These are phyloP conservation scores for Lutraria rhynchaena DNA, from an alignment of 1,140 invertebrate species.

Conservation along the genomic window DNA sequence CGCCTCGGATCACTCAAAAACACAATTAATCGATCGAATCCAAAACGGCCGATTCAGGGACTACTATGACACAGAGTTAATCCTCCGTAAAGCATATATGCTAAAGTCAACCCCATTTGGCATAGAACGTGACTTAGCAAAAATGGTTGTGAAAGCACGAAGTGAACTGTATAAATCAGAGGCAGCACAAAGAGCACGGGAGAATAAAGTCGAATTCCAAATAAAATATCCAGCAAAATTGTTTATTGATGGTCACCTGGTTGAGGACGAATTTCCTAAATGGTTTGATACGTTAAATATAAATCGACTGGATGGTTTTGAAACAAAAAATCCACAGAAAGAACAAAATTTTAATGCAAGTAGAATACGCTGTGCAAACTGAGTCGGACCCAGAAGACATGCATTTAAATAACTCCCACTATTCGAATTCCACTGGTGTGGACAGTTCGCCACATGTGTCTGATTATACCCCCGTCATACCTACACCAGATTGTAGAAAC, in stretches of 20 bases:
- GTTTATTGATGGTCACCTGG: constrained; percentile 20
- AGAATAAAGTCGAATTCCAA: constrained; percentile 12
- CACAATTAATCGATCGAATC: neutral
- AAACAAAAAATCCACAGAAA: neutral
- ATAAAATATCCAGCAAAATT: constrained; percentile 35
- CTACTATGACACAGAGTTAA: constrained; percentile 27
- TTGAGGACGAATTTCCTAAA: constrained; percentile 31
- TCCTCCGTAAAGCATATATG: constrained; percentile 18
- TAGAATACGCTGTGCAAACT: neutral
- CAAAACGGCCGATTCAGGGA: constrained; percentile 40
- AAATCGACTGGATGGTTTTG: neutral
- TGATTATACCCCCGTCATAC: neutral
- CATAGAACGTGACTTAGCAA: constrained; percentile 32
- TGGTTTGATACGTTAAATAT: constrained; percentile 18
- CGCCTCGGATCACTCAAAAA: neutral
- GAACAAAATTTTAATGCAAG: neutral
- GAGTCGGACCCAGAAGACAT: neutral
- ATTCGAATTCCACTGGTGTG: neutral
- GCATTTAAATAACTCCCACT: neutral
- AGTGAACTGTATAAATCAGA: constrained; percentile 22
- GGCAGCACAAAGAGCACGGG: neutral
- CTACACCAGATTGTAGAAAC: neutral
- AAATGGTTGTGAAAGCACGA: constrained; percentile 16
- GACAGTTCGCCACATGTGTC: neutral
- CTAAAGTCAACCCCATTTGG: constrained; percentile 14